Evolutionary conservation across 2,113 vertebrate genomes (phyloP).

Genomic region (Agelaius tricolor): DNA sequence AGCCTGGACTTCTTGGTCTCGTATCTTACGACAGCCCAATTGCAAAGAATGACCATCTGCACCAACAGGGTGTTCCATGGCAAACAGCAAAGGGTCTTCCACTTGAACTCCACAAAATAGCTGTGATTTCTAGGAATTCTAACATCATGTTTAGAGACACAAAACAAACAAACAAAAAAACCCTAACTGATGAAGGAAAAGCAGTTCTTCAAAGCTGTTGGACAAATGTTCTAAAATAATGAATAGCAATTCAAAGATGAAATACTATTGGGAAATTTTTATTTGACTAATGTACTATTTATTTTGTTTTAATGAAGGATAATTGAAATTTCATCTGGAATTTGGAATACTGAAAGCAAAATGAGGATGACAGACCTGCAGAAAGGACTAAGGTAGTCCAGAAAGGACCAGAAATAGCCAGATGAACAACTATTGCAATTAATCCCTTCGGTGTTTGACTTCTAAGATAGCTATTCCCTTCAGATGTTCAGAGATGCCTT

Average conservation of each 20-base stretch:
- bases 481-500: not conserved
- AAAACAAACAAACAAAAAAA: not conserved
- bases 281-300: not conserved
- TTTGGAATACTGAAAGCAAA: not conserved
- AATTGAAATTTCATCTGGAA: not conserved
- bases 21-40: accelerated
- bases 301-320: not conserved
- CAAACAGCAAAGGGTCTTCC: not conserved
- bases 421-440: not conserved
- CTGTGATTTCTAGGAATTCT: not conserved
- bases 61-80: not conserved
- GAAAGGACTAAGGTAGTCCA: not conserved
- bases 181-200: not conserved
- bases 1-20: not conserved
- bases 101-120: not conserved
- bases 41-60: not conserved
- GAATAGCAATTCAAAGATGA: not conserved
- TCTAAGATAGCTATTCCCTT: not conserved
- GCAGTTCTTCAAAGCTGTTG: not conserved
- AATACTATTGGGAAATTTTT: not conserved
- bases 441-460: not conserved
- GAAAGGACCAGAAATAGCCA: not conserved
- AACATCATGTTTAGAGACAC: not conserved
- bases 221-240: not conserved
- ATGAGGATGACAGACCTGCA: not conserved